phyloP scores from a whole-genome alignment of 2,888 invertebrate genomes.

The Eurois occulta region DNA sequence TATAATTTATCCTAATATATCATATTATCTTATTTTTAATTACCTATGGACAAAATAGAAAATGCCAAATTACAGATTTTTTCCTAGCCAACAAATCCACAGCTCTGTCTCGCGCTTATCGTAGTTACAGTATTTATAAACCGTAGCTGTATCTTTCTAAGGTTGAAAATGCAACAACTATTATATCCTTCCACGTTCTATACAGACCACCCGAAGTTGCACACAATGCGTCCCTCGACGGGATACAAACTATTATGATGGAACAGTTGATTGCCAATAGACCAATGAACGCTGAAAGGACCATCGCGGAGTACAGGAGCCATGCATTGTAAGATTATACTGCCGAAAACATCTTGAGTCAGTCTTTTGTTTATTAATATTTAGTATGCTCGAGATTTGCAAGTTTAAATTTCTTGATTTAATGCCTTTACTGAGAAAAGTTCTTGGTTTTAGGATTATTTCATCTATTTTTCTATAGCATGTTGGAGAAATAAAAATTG shows the following conservation, averaged over 20 bases:
- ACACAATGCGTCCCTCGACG: constrained; percentile 50
- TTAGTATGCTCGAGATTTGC: constrained; percentile 3
- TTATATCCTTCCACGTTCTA: constrained; percentile 45
- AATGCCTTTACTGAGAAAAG: neutral
- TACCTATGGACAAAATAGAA: neutral
- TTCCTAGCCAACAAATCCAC: neutral
- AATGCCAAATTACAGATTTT: neutral
- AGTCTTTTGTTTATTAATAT: constrained; percentile 25
- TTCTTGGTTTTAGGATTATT: neutral
- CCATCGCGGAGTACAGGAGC: constrained; percentile 48
- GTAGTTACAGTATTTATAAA: neutral
- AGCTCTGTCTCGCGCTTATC: neutral
- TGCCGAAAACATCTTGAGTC: constrained; percentile 35
- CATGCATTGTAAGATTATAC: constrained; percentile 49
- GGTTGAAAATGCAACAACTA: constrained; percentile 23
- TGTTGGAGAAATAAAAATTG: neutral
- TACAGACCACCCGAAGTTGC: constrained; percentile 50
- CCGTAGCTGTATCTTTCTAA: neutral
- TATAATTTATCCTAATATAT: no score
- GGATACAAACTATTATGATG: constrained; percentile 53
- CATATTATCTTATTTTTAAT: neutral
- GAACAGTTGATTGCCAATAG: constrained; percentile 56
- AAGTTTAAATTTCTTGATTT: neutral
- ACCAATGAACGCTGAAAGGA: constrained; percentile 46
- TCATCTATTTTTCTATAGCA: neutral